These are phyloP conservation scores for Cryptops parisi DNA, from an alignment of 2,888 invertebrate species.

Conservation along the genomic window DNA sequence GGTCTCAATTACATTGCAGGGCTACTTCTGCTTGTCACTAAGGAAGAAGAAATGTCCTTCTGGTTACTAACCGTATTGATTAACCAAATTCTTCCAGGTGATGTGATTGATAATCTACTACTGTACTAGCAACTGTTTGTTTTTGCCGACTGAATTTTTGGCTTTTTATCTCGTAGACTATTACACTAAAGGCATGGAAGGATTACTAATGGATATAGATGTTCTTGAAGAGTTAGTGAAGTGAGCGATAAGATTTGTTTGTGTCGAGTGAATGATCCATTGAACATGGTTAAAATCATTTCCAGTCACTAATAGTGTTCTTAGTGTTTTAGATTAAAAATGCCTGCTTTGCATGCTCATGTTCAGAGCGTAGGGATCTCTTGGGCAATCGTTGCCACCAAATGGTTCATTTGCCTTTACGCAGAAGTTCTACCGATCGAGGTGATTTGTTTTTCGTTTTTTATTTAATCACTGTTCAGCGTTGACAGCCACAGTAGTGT, in stretches of 20 bases:
- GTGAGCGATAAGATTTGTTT: constrained; percentile 27
- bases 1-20: constrained; percentile 88
- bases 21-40: constrained; percentile 65
- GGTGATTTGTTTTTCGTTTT: constrained; percentile 30
- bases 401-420: constrained; percentile 91
- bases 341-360: constrained; percentile 66
- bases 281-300: not conserved
- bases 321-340: constrained; percentile 44
- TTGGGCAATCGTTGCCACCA: constrained; percentile 81
- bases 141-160: not conserved
- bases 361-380: constrained; percentile 65
- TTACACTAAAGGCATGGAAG: constrained; percentile 79
- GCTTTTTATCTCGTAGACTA: constrained; percentile 40
- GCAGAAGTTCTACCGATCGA: constrained; percentile 87
- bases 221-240: constrained; percentile 70
- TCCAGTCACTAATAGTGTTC: constrained; percentile 1
- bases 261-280: not conserved
- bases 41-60: constrained; percentile 79
- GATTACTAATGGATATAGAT: constrained; percentile 73
- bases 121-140: not conserved
- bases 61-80: constrained; percentile 84
- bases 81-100: constrained; percentile 60
- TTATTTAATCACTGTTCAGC: constrained; percentile 56
- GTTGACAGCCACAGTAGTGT: too few relatives aligned
- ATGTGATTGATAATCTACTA: too few relatives aligned